Evolutionary conservation across 2,797 vertebrate species (phyloP), one percentile per base, ranked within the genome.

Genomic region (Neoniphon sammara): DNA sequence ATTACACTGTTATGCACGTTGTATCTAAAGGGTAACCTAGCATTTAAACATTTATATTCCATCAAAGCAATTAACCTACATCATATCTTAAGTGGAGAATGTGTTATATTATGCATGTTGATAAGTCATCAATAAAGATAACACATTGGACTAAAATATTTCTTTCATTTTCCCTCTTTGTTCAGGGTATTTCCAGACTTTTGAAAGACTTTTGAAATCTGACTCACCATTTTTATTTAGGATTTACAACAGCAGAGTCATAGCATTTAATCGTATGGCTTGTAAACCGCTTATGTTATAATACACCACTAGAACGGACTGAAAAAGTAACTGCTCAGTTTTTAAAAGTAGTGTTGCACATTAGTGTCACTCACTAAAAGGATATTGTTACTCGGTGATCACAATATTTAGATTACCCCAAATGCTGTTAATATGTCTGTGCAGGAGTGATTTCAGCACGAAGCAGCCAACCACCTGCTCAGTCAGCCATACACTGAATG

Each of bases 401-500:
- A 44, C 14, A 44, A 44, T 44, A 44, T 44, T 44, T 44, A 44
- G 42, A 14, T 44, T 44, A 17, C 42, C 7, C 27, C 54, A 2
- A 15, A 15, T 31, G 17, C 25, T 30, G 54, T 18, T 31, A n/a
- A 15, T 18, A 30, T 30, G 27, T 56, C 5, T 56, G 10, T 58
- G 55, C 30, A 12, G 31, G 56, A 58, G 34, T 39, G 11, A 65
- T 75, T 75, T 18, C 52, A 70, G 10, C n/a, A 57, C 67, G 55
- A 55, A 55, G 39, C 73, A 81, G 73, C 70, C 71, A 78, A 80
- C 75, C 61, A 56, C 54, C 54, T 30, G 54, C 21, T 30, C 54
- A 69, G 36, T 73, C 70, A 81, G 70, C 25, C 56, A 75, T 34
- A 61, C 65, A 73, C 57, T 60, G 64, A 81, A 82, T 75, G 59